A percentile compares a stretch with the other conserved stretches of the same genome.
Evolutionary conservation across 2,797 vertebrate genomes (phyloP).

Genomic region (Epinephelus coioides): DNA sequence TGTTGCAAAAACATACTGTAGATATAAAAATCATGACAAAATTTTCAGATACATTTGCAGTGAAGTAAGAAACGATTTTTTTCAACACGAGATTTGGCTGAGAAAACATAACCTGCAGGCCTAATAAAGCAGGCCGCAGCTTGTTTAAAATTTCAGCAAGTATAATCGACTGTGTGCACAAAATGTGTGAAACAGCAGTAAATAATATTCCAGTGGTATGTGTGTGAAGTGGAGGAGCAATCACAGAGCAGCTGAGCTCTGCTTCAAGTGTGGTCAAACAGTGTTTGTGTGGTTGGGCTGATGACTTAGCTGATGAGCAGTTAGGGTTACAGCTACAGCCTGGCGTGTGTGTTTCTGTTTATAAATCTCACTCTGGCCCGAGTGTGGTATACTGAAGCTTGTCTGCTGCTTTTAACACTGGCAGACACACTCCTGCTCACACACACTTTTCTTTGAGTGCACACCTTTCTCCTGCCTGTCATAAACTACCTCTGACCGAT

Average conservation of each 20-base stretch:
- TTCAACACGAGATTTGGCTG: constrained; percentile 21
- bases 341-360: constrained; percentile 49
- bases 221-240: constrained; percentile 63
- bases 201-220: constrained; percentile 60
- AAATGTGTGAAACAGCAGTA: constrained; percentile 65
- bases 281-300: constrained; percentile 72
- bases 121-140: constrained; percentile 47
- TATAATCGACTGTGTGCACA: constrained; percentile 51
- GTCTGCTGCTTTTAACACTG: constrained; percentile 41
- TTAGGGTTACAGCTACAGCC: constrained; percentile 67
- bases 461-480: constrained; percentile 66
- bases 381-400: constrained; percentile 26
- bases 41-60: background rate
- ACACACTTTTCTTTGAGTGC: constrained; percentile 47
- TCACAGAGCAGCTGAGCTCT: constrained; percentile 53
- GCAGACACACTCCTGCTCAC: constrained; percentile 20
- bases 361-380: constrained; percentile 52
- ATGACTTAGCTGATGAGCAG: constrained; percentile 77
- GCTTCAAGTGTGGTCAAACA: constrained; percentile 76
- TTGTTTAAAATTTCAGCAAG: constrained; percentile 57
- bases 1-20: background rate
- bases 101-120: constrained; percentile 37
- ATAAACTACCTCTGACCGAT: constrained; percentile 75
- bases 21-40: background rate
- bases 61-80: constrained; percentile 7